Conservation (phyloP, 2,888 invertebrate genomes). For the Boloria euphrosyne region DNA sequence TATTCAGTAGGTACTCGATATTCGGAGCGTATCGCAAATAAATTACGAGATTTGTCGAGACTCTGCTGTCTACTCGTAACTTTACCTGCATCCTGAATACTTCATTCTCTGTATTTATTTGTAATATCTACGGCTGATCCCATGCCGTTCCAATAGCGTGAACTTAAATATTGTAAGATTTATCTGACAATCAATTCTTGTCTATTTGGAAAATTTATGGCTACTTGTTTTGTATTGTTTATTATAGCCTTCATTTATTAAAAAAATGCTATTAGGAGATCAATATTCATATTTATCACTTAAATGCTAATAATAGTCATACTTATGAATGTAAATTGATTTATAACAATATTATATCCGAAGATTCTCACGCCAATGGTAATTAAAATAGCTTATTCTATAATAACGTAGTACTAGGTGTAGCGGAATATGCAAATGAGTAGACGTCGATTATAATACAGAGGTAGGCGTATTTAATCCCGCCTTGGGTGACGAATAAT, state of each 20-base stretch:
- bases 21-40: slow-evolving; percentile 78
- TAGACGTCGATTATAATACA: slow-evolving; percentile 37
- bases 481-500: slow-evolving; percentile 35
- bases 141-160: slow-evolving; percentile 68
- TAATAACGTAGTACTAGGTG: slow-evolving; percentile 36
- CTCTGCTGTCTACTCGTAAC: slow-evolving; percentile 74
- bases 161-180: slow-evolving; percentile 74
- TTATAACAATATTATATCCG: slow-evolving; percentile 30
- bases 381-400: slow-evolving; percentile 35
- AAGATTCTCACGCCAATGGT: slow-evolving; percentile 38
- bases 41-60: slow-evolving; percentile 81
- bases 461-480: slow-evolving; percentile 39
- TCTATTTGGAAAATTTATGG: slow-evolving; percentile 14
- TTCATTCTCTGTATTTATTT: slow-evolving; percentile 80
- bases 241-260: background rate
- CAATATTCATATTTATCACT: slow-evolving; percentile 10
- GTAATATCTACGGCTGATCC: slow-evolving; percentile 78
- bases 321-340: slow-evolving; percentile 28
- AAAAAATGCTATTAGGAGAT: slow-evolving; percentile 12
- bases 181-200: slow-evolving; percentile 43
- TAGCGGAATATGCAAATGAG: slow-evolving; percentile 39
- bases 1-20: slow-evolving; percentile 69
- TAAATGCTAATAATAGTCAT: slow-evolving; percentile 49
- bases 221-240: slow-evolving; percentile 1
- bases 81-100: slow-evolving; percentile 79